Evolutionary conservation across 2,888 invertebrate genomes (phyloP).

Genomic region (Clepsis dumicolana): DNA sequence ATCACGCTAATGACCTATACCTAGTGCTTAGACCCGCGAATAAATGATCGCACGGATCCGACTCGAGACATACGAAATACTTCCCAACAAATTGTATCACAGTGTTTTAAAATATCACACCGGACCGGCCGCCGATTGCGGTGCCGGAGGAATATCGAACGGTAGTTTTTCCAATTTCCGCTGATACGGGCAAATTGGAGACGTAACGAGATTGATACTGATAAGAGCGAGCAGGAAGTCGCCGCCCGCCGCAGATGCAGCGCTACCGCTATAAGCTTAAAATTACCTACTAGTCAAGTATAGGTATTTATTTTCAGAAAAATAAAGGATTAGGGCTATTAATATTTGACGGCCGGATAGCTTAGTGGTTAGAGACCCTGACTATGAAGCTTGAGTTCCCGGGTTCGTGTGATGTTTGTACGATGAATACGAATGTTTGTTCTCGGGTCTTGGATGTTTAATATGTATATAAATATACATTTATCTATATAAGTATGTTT

Average conservation of each 20-base stretch:
- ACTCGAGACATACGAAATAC: not conserved
- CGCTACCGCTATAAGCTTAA: not conserved
- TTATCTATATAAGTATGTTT: no score
- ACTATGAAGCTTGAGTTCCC: no score
- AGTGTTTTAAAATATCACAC: not conserved
- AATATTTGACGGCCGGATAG: no score
- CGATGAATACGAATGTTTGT: no score
- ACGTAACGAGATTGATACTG: constrained; percentile 54
- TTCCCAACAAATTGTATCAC: not conserved
- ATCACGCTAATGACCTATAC: constrained; percentile 1
- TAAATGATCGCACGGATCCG: not conserved
- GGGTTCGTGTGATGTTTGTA: no score
- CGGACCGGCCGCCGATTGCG: constrained; percentile 35
- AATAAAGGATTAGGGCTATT: no score
- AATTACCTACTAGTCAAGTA: no score
- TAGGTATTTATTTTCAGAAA: no score
- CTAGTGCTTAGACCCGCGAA: not conserved
- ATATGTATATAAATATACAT: no score
- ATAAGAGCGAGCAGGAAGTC: constrained; percentile 50
- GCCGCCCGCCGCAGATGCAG: not conserved
- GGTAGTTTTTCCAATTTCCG: constrained; percentile 53
- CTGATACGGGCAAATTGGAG: constrained; percentile 53
- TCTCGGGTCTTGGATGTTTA: no score
- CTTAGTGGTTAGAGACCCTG: no score
- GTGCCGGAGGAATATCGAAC: constrained; percentile 41